phyloP scores from a whole-genome alignment of 2,113 vertebrate genomes.

The Delphinapterus leucas region DNA sequence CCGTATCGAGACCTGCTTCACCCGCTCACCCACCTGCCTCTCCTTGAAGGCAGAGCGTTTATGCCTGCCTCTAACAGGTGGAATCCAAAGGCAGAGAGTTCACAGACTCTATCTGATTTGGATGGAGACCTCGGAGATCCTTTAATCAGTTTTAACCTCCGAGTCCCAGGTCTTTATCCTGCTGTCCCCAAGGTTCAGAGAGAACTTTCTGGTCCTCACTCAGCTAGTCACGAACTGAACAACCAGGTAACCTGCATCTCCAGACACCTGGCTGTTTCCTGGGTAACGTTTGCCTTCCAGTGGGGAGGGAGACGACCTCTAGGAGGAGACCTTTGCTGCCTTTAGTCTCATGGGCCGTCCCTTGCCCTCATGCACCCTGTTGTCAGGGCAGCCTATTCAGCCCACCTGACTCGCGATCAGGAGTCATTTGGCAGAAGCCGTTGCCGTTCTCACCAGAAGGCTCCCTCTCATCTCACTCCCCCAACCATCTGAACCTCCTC shows the following conservation, averaged over 20 bases:
- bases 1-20: not conserved
- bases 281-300: not conserved
- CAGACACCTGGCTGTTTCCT: not conserved
- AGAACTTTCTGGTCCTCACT: too few species aligned
- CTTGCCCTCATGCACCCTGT: not conserved
- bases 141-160: not conserved
- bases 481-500: constrained; percentile 45
- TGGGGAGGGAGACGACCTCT: not conserved
- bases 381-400: not conserved
- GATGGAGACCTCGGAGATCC: not conserved
- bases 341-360: too few species aligned
- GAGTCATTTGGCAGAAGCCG: constrained; percentile 13
- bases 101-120: not conserved
- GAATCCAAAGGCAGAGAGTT: not conserved
- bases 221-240: not conserved
- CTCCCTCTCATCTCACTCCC: constrained; percentile 50
- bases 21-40: fast-evolving
- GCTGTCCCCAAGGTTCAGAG: not conserved
- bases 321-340: not conserved
- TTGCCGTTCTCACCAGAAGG: constrained; percentile 38
- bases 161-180: not conserved
- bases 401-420: constrained; percentile 4
- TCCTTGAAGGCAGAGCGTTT: too few species aligned
- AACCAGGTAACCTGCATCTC: not conserved
- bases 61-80: too few species aligned